Conservation (phyloP, 2,113 vertebrate genomes). For the Pangasianodon hypophthalmus region DNA sequence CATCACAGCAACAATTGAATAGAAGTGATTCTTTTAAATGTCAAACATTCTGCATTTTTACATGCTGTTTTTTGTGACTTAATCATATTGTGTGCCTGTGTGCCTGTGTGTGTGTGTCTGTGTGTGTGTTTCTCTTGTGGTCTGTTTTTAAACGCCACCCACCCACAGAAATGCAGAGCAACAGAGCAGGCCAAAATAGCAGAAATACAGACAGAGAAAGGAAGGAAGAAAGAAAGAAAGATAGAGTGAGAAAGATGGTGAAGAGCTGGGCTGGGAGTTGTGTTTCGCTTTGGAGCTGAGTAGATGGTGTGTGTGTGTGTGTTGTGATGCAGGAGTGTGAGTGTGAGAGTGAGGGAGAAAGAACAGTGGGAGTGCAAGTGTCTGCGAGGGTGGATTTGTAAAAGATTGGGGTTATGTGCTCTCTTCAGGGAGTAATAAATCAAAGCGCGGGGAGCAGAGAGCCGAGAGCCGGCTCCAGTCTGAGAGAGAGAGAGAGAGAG, state of each 20-base stretch:
- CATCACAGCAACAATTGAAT: no score
- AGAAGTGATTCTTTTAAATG: background rate
- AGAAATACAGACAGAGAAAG: conserved; percentile 21
- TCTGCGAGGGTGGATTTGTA: conserved; percentile 37
- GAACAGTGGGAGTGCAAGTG: conserved; percentile 27
- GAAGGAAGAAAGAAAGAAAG: conserved; percentile 8
- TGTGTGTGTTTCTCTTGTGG: conserved; percentile 40
- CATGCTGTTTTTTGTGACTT: background rate
- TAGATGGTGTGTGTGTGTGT: background rate
- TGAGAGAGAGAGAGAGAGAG: conserved; percentile 51
- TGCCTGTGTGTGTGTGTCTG: conserved; percentile 8
- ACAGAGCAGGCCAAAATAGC: conserved; percentile 35
- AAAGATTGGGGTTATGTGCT: conserved; percentile 39
- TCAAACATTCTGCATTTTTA: background rate
- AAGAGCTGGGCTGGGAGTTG: background rate
- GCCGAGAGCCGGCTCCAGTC: conserved; percentile 40
- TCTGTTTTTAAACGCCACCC: conserved; percentile 58
- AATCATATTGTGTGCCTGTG: conserved; percentile 4
- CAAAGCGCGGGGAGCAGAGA: conserved; percentile 49
- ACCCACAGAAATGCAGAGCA: conserved; percentile 36
- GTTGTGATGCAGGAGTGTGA: conserved; percentile 4
- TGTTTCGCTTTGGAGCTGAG: conserved; percentile 37
- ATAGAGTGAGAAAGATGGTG: conserved; percentile 40
- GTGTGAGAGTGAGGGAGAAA: background rate
- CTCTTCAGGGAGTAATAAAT: conserved; percentile 47